phyloP scores from a whole-genome alignment of 2,113 vertebrate species.

The Anser brachyrhynchus region DNA sequence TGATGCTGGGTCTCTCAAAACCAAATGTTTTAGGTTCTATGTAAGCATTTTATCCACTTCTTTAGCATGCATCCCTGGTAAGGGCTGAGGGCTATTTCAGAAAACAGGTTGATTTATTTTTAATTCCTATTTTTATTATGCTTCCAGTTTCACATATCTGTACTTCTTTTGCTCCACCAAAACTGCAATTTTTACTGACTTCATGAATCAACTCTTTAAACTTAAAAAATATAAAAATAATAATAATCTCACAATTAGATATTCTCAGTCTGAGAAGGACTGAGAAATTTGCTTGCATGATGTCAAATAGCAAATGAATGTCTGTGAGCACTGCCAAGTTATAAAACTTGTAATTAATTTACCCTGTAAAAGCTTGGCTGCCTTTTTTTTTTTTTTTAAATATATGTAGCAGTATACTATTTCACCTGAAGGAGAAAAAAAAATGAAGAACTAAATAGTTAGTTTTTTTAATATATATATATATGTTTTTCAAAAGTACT shows the following conservation, averaged over 20 bases:
- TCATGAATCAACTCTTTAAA: background rate
- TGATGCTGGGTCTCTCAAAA: background rate
- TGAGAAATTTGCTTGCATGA: background rate
- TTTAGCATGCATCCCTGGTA: background rate
- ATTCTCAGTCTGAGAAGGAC: background rate
- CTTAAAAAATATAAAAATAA: background rate
- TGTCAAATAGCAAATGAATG: background rate
- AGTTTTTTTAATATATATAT: background rate
- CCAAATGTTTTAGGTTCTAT: background rate
- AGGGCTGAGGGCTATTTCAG: background rate
- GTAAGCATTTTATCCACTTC: background rate
- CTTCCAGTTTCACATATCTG: background rate
- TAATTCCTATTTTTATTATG: background rate
- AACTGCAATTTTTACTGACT: background rate
- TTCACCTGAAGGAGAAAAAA: background rate
- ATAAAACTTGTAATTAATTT: background rate
- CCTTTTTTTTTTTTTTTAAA: background rate
- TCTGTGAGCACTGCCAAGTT: background rate
- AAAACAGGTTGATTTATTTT: fast-evolving
- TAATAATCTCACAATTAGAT: background rate
- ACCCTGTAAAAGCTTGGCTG: background rate
- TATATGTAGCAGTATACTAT: background rate
- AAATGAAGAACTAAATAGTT: background rate
- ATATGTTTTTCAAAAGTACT: background rate
- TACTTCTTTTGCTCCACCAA: background rate